Base-by-base conservation (phyloP, 2,113 vertebrate genomes). In the Struthidea cinerea region DNA sequence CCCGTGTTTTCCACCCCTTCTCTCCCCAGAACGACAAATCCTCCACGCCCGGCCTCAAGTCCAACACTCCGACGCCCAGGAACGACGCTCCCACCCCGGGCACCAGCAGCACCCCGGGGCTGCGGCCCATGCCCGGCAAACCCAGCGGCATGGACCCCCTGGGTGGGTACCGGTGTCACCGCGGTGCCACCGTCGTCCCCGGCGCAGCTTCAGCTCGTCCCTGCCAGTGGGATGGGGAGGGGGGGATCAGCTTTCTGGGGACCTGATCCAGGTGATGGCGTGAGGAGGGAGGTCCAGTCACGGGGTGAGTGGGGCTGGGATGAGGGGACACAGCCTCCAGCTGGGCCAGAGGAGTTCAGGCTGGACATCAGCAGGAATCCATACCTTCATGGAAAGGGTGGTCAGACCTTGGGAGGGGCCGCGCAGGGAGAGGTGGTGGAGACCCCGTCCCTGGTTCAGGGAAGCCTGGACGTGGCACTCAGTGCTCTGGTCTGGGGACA, bases 21-120 rank as follows among this genome's bases (percentile, higher is more conserved):
- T 88, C 84, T 46, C 28, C 69, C 57, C 98, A 99, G 99, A 99
- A 99, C 7, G 99, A 99, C 98, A 99, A 99, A 96, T 99, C 99
- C 7, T 99, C 99, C 17, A 99, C 99, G 18, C 99, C 99, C 4
- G 99, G 99, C 85, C 98, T 99, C 91, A 99, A 99, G 96, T 99
- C 99, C 55, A 99, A 99, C 97, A 99, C 99, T 32, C 99, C 99
- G 16, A 99, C 99, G 7, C 99, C 99, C 0, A 98, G 99, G 71
- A 99, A 99, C 0, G 99, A 99, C 6, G 99, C 99, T 82, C 99
- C 99, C 2, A 99, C 99, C 92, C 99, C 99, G 4, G 99, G 99
- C 97, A 99, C 99, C 39, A 99, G 99, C 97, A 99, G 98, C 71
- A 99, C 99, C 57, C 99, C 99, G 0, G 99, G 99, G 92, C 98